phyloP scores from a whole-genome alignment of 2,888 invertebrate genomes.

The Drosophila falleni region DNA sequence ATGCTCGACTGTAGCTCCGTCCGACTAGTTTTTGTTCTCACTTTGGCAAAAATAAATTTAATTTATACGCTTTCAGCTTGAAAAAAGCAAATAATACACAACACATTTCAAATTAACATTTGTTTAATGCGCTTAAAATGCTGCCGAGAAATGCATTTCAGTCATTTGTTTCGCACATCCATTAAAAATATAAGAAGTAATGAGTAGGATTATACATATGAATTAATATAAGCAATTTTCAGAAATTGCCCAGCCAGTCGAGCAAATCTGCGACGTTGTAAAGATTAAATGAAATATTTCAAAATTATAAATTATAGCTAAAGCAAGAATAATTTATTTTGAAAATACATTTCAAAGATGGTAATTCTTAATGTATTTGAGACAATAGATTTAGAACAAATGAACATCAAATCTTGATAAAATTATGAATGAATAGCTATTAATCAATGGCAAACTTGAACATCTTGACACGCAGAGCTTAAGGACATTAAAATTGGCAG shows the following conservation, averaged over 20 bases:
- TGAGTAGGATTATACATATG: conserved; percentile 20
- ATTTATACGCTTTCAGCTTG: conserved; percentile 21
- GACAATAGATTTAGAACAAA: conserved; percentile 2
- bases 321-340: conserved; percentile 2
- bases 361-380: neutral
- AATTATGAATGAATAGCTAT: conserved; percentile 4
- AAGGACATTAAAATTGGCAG: neutral
- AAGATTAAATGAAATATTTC: conserved; percentile 32
- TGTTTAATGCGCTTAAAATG: conserved; percentile 9
- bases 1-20: no score
- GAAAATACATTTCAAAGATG: neutral
- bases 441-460: conserved; percentile 7
- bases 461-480: neutral
- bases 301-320: conserved; percentile 14
- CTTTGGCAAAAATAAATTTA: conserved; percentile 27
- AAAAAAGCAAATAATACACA: neutral
- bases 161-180: conserved; percentile 9
- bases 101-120: conserved; percentile 22
- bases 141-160: conserved; percentile 34
- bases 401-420: conserved; percentile 1
- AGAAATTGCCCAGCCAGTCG: conserved; percentile 14
- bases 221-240: conserved; percentile 13
- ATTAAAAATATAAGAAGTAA: conserved; percentile 14
- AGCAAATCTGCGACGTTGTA: conserved; percentile 23
- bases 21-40: conserved; percentile 9